A percentile compares a stretch with the other conserved stretches of the same genome.
Conservation (phyloP, 2,888 invertebrate species). For the Allolobophora icterica region DNA sequence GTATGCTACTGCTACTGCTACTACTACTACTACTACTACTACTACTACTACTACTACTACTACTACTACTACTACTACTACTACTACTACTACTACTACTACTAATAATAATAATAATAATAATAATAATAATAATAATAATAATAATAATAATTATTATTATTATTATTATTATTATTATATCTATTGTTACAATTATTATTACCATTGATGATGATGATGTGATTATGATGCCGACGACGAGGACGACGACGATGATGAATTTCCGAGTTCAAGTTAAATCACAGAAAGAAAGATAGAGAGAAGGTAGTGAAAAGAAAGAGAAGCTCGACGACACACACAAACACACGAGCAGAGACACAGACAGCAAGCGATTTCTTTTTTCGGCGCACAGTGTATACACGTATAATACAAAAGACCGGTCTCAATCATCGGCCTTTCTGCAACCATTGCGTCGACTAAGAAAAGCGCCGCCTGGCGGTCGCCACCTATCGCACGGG, state of each 20-base stretch:
- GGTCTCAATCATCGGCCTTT: neutral
- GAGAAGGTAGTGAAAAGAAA: too few relatives aligned
- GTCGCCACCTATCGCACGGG: neutral
- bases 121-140: too few relatives aligned
- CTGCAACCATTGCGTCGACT: neutral
- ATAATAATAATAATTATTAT: too few relatives aligned
- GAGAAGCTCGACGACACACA: neutral
- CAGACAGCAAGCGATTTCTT: neutral
- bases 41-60: too few relatives aligned
- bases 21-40: too few relatives aligned
- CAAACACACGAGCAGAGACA: neutral
- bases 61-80: too few relatives aligned
- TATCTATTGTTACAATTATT: neutral
- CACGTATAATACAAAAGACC: neutral
- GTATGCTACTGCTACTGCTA: too few relatives aligned
- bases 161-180: neutral
- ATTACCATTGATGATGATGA: neutral
- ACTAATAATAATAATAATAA: too few relatives aligned
- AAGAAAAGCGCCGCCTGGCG: neutral
- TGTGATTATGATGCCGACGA: neutral
- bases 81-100: too few relatives aligned
- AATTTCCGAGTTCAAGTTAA: neutral
- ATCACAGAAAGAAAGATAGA: too few relatives aligned
- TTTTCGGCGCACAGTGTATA: neutral
- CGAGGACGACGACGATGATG: slow-evolving; percentile 27